phyloP scores from a whole-genome alignment of 2,113 vertebrate genomes.

The Eulacestoma nigropectus region DNA sequence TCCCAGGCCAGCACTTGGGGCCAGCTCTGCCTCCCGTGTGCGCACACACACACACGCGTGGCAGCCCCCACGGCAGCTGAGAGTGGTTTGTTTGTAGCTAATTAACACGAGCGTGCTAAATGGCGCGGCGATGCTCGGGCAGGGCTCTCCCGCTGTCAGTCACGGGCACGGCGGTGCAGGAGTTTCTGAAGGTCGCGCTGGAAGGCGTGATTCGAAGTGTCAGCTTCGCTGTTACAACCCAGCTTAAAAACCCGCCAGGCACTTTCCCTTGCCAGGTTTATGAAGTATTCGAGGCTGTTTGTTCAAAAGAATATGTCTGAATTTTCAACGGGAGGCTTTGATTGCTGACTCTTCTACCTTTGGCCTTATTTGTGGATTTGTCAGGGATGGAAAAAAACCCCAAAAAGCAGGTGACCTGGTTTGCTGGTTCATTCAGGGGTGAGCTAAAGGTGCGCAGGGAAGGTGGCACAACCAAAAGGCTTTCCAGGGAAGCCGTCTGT shows the following conservation, averaged over 20 bases:
- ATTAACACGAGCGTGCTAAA: background rate
- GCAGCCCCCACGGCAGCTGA: background rate
- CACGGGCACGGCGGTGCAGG: background rate
- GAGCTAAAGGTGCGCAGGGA: background rate
- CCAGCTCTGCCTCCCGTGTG: background rate
- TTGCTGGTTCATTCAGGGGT: background rate
- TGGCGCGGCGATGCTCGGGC: background rate
- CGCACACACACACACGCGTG: background rate
- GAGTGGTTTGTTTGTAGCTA: background rate
- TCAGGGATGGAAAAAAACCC: background rate
- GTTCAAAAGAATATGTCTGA: background rate
- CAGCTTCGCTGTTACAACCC: background rate
- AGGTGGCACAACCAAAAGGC: background rate
- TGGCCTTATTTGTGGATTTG: background rate
- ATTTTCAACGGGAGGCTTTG: background rate
- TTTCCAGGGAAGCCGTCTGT: slow-evolving; percentile 3
- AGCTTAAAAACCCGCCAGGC: background rate
- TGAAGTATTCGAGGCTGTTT: background rate
- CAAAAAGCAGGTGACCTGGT: background rate
- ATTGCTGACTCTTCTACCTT: background rate
- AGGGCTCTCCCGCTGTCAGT: background rate
- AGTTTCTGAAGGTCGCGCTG: background rate
- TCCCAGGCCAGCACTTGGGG: rapidly evolving
- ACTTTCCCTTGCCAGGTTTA: background rate
- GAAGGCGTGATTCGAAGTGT: slow-evolving; percentile 18